phyloP scores from a whole-genome alignment of 1,140 invertebrate genomes.

The Carposina sasakii region DNA sequence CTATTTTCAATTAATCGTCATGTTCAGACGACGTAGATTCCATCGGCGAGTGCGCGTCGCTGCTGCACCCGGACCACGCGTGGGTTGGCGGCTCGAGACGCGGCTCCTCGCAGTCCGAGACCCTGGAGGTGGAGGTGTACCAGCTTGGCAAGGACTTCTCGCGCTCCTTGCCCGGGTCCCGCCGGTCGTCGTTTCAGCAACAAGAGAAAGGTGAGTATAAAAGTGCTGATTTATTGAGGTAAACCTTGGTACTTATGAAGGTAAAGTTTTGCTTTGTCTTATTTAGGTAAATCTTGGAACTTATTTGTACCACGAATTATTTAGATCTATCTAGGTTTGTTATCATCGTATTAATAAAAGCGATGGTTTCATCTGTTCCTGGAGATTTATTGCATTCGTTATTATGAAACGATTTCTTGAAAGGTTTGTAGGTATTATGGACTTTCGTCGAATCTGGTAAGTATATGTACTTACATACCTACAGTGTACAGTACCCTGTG shows the following conservation, averaged over 20 bases:
- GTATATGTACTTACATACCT: no score
- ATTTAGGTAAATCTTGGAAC: no score
- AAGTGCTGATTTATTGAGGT: background rate
- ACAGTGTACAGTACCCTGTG: no score
- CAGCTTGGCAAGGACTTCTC: constrained; percentile 89
- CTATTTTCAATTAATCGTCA: background rate
- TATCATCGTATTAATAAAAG: no score
- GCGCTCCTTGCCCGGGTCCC: constrained; percentile 85
- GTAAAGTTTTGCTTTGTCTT: no score
- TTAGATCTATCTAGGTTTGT: no score
- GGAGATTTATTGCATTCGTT: no score
- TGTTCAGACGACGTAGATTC: constrained; percentile 79
- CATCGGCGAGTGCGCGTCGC: constrained; percentile 79
- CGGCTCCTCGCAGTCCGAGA: constrained; percentile 88
- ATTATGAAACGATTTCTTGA: no score
- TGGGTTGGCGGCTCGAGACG: constrained; percentile 83
- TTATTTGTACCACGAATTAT: no score
- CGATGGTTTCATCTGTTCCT: no score
- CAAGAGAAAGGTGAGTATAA: constrained; percentile 60
- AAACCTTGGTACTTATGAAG: background rate
- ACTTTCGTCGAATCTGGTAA: no score
- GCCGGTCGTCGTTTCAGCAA: constrained; percentile 87
- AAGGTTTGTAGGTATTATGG: no score
- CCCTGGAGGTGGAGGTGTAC: constrained; percentile 88
- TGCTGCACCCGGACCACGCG: constrained; percentile 88